Conservation (phyloP, 2,888 invertebrate species). For the Euplagia quadripunctaria region DNA sequence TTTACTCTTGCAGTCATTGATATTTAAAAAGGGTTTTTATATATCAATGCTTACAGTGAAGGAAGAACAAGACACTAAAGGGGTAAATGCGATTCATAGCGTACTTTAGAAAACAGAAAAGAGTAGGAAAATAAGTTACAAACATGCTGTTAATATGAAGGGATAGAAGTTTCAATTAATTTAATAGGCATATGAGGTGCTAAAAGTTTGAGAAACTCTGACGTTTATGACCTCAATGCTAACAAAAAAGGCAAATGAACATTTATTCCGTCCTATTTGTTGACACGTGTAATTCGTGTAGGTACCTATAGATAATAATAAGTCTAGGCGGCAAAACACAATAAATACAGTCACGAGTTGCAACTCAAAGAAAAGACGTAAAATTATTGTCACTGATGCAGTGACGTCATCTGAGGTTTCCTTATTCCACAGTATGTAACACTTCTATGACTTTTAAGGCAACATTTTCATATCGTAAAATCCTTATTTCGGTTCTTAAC, state of each 20-base stretch:
- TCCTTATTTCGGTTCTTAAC: no score
- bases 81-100: neutral
- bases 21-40: no score
- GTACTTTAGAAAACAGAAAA: neutral
- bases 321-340: neutral
- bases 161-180: neutral
- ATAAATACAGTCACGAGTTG: neutral
- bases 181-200: no score
- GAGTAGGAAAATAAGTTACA: neutral
- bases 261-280: neutral
- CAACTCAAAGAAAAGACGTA: neutral
- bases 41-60: no score
- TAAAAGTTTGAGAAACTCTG: neutral
- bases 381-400: neutral
- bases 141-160: neutral
- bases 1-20: neutral
- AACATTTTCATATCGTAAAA: no score
- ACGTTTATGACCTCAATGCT: neutral
- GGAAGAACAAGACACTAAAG: no score
- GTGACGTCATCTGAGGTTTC: neutral
- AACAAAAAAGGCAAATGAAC: neutral
- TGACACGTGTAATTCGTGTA: neutral
- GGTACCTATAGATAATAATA: neutral
- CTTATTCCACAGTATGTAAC: neutral
- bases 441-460: no score